phyloP scores from a whole-genome alignment of 2,113 vertebrate species.

The Piprites chloris region DNA sequence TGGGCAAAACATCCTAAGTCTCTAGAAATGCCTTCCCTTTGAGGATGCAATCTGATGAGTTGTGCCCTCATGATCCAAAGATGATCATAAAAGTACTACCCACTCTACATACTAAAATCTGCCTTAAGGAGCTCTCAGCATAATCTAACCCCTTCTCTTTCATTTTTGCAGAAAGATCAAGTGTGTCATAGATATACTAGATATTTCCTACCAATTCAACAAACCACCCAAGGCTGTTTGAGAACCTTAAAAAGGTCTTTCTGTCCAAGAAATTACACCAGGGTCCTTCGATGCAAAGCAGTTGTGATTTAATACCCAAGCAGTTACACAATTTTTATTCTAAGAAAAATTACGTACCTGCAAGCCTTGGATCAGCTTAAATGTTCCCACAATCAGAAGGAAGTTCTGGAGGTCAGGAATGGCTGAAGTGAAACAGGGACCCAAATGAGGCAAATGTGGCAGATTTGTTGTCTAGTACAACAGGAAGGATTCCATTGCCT shows the following conservation, averaged over 20 bases:
- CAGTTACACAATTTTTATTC: neutral
- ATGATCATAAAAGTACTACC: neutral
- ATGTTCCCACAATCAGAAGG: neutral
- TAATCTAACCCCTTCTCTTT: neutral
- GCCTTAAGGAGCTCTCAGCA: neutral
- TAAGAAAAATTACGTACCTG: neutral
- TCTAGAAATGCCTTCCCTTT: neutral
- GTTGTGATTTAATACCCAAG: neutral
- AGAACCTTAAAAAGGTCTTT: neutral
- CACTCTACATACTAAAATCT: neutral
- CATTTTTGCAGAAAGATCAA: neutral
- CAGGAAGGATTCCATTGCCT: neutral
- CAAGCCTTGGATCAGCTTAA: neutral
- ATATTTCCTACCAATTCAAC: slow-evolving; percentile 9
- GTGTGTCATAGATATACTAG: neutral
- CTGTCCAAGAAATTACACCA: neutral
- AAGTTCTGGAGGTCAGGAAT: neutral
- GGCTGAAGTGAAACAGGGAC: neutral
- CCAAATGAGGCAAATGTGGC: neutral
- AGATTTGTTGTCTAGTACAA: neutral
- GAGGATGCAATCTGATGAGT: neutral
- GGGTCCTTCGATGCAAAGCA: fast-evolving
- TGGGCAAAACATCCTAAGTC: neutral
- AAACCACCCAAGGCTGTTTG: neutral
- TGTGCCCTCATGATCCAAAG: neutral